These are phyloP conservation scores for Peromyscus aztecus DNA, from an alignment of 2,797 vertebrate genomes.

Conservation along the genomic window DNA sequence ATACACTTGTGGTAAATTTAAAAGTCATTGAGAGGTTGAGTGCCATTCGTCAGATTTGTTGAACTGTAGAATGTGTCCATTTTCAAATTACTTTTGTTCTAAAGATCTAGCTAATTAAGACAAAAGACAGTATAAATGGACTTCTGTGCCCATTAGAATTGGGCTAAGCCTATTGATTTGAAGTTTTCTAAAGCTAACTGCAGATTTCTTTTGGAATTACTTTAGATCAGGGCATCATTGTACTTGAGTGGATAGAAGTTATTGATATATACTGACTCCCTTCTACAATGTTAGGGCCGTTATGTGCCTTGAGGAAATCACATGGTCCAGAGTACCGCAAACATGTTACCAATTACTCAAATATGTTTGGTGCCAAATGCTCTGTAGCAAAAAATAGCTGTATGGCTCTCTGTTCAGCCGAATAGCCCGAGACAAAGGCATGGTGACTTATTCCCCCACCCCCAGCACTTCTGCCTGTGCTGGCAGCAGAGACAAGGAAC, in stretches of 20 bases:
- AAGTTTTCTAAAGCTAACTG: conserved; percentile 56
- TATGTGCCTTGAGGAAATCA: conserved; percentile 29
- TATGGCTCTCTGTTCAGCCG: not conserved
- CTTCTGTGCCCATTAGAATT: conserved; percentile 63
- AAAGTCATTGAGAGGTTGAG: conserved; percentile 48
- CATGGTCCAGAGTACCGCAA: not conserved
- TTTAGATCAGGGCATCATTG: conserved; percentile 34
- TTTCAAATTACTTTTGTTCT: conserved; percentile 72
- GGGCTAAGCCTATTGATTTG: conserved; percentile 61
- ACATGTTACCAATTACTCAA: conserved; percentile 12
- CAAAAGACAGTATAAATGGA: conserved; percentile 56
- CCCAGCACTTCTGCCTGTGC: not conserved
- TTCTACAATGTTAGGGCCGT: not conserved
- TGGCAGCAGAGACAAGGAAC: not conserved
- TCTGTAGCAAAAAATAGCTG: not conserved
- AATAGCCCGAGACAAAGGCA: not conserved
- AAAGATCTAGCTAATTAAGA: conserved; percentile 38
- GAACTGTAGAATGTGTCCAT: conserved; percentile 46
- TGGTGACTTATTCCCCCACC: not conserved
- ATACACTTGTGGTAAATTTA: conserved; percentile 56
- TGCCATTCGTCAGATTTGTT: conserved; percentile 41
- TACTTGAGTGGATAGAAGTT: conserved; percentile 59
- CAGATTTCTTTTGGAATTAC: conserved; percentile 67
- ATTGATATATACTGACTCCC: conserved; percentile 7
- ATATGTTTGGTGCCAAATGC: not conserved